Evolutionary conservation across 2,888 invertebrate species (phyloP), one percentile per base, ranked within the genome.

Genomic region (Rhamnusium bicolor): DNA sequence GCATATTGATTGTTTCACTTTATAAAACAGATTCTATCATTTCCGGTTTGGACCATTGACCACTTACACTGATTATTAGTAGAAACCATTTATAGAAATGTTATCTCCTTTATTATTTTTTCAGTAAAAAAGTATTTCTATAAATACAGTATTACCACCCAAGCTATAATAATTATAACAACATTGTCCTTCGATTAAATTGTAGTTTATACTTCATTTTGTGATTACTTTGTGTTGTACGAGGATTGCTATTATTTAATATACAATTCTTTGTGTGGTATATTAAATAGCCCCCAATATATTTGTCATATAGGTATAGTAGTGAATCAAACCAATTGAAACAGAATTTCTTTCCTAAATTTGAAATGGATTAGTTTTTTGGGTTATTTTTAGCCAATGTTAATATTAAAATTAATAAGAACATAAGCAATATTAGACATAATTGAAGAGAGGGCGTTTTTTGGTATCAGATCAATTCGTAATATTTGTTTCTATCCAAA

Each of bases 31-130:
- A 2, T 40, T 12, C 40, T 12, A 12, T 6, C 40, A 40, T 12
- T 40, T 40, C 40, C 40, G 10, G 24, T 5, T 54, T 54, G 24
- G 54, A 21, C 54, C 19, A 24, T 21, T 54, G 54, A 54, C 54
- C 54, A 54, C 21, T 19, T 21, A n/a, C 5, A 21, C 5, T 21
- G 54, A 54, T 54, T 54, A 54, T 12, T 21, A 24, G n/a, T 21
- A 54, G 2, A 40, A n/a, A 6, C 19, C 54, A 54, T 54, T 54
- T 54, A 54, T 54, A 54, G 54, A 21, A 54, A 40, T n/a, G 54
- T 21, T 54, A 54, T 54, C 40, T 10, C 40, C 12, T 40, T 12
- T 40, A 2, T 12, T 40, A 12, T 12, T 12, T 40, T 12, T 40
- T 40, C 40, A 12, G 12, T 40, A 8, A 40, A 40, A 24, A 40